Evolutionary conservation across 2,797 vertebrate species (phyloP).

Genomic region (Falco concolor): DNA sequence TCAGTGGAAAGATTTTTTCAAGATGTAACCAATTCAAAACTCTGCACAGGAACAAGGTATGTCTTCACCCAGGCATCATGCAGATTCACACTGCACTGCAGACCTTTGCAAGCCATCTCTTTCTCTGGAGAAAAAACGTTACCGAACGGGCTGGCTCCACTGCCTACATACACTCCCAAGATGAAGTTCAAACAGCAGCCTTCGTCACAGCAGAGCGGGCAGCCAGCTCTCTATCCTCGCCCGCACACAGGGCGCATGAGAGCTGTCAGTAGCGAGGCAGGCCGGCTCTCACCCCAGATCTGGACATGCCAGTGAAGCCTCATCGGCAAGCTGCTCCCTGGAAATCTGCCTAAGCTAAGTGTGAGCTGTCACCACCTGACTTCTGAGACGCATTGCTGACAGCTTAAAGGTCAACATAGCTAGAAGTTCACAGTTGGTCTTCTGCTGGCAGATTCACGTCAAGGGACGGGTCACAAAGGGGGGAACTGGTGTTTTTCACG

Average conservation of each 20-base stretch:
- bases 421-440: neutral
- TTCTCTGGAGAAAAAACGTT: neutral
- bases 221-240: neutral
- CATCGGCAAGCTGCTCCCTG: neutral
- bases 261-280: fast-evolving
- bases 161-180: neutral
- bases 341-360: neutral
- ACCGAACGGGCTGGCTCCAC: neutral
- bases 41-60: neutral
- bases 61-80: neutral
- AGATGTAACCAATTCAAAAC: neutral
- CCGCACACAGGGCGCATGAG: fast-evolving
- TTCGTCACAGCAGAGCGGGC: neutral
- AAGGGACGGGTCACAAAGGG: neutral
- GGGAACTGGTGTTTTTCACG: neutral
- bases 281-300: neutral
- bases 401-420: neutral
- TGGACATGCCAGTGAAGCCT: fast-evolving
- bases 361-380: neutral
- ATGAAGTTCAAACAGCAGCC: neutral
- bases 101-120: neutral
- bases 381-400: neutral
- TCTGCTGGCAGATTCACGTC: neutral
- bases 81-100: neutral
- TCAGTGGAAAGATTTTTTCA: neutral